These are phyloP conservation scores for Brachyptera putata DNA, from an alignment of 2,888 invertebrate species.

Conservation along the genomic window DNA sequence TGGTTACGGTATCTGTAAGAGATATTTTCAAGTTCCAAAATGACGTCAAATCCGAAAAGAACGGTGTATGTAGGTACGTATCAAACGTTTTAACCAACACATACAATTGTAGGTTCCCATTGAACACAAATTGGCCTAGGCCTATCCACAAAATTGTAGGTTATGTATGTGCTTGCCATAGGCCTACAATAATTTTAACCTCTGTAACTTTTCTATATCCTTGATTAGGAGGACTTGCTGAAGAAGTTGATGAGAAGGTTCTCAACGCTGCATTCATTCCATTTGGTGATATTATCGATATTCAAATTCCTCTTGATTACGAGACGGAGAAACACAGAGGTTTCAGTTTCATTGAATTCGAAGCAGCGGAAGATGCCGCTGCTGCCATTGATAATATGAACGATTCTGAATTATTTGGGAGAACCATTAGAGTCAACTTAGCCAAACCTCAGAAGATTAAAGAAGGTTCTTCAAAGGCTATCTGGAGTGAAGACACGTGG, in stretches of 20 bases:
- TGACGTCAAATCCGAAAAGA: slow-evolving; percentile 66
- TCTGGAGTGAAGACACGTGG: slow-evolving; percentile 99
- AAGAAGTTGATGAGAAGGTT: slow-evolving; percentile 95
- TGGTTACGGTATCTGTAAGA: too few species aligned
- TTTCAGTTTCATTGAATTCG: slow-evolving; percentile 99
- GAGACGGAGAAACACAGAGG: slow-evolving; percentile 95
- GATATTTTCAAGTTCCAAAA: too few species aligned
- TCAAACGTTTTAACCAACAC: background rate
- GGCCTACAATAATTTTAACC: background rate
- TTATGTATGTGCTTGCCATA: background rate
- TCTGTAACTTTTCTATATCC: background rate
- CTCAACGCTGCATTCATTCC: slow-evolving; percentile 96
- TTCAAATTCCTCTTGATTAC: slow-evolving; percentile 97
- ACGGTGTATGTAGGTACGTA: slow-evolving; percentile 70
- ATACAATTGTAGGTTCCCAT: too few species aligned
- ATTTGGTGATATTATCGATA: slow-evolving; percentile 97
- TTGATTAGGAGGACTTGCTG: slow-evolving; percentile 68
- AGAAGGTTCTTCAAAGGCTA: slow-evolving; percentile 90
- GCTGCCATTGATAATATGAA: slow-evolving; percentile 99
- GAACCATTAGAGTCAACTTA: slow-evolving; percentile 92
- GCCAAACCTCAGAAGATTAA: slow-evolving; percentile 96
- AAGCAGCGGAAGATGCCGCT: slow-evolving; percentile 95
- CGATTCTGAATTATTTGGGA: slow-evolving; percentile 94
- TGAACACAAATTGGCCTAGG: too few species aligned
- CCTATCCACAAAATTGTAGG: background rate